Evolutionary conservation across 2,888 invertebrate genomes (phyloP), one percentile per base, ranked within the genome.

Genomic region (Melinaea menophilus): DNA sequence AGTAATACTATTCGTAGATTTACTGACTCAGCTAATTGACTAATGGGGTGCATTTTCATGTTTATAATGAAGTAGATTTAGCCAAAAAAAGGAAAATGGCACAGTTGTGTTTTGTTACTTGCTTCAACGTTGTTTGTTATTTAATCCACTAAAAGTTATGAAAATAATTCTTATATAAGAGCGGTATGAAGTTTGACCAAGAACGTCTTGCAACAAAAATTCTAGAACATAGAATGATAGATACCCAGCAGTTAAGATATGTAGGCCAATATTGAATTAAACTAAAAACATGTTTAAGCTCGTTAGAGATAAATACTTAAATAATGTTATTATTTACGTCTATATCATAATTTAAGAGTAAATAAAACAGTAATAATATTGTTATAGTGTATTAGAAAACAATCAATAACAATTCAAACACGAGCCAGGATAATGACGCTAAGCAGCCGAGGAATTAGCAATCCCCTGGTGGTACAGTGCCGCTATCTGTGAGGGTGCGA

Each of bases 381-480:
- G 11, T 41, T 41, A 41, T 31, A 51, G 7, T 51, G 31, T 51
- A 51, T 51, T 51, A 57, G 5, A 46, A 41, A 57, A 13, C 37
- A 56, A 35, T 22, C 41, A 45, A 56, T 55, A 56, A 45, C 56
- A 64, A 58, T 75, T 75, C 76, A 78, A 82, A 80, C 83, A 81
- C 82, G 84, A 85, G 79, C 83, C 80, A 73, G 74, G 77, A 83
- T 82, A 85, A 86, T 81, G 81, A 81, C 78, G 81, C 79, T 85
- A 83, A 86, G 81, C 78, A 75, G 57, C 76, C 73, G 59, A 66
- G 79, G 79, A 76, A 83, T 85, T 82, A 80, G 76, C 73, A 73
- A 76, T 74, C 80, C 85, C 80, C 74, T 69, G 75, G 77, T 82
- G 47, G 79, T 81, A 71, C 69, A 71, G 75, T 72, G 75, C 75